phyloP scores from a whole-genome alignment of 2,113 vertebrate species.

The Dicerorhinus sumatrensis region DNA sequence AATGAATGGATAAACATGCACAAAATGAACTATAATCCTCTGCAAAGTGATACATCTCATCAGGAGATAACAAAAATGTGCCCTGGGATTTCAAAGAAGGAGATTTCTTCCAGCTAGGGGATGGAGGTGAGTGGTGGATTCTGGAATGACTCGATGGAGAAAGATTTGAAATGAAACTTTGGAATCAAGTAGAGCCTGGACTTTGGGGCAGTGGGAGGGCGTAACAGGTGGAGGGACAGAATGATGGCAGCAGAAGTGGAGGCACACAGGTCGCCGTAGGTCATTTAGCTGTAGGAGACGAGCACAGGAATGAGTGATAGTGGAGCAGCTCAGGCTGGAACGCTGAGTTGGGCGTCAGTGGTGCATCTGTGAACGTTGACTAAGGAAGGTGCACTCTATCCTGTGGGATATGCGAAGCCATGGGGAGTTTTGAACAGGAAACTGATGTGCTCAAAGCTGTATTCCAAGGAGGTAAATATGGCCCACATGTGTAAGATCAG shows the following conservation, averaged over 20 bases:
- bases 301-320: fast-evolving
- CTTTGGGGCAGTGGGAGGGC: background rate
- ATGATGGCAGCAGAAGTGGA: background rate
- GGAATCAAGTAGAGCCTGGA: background rate
- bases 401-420: background rate
- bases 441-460: background rate
- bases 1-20: background rate
- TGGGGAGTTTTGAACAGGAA: background rate
- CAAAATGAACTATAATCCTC: background rate
- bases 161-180: background rate
- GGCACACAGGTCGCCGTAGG: fast-evolving
- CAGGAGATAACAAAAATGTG: background rate
- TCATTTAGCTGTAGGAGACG: background rate
- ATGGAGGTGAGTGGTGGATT: background rate
- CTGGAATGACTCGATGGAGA: background rate
- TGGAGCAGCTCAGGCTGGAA: background rate
- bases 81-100: background rate
- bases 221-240: background rate
- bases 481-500: background rate
- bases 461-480: background rate
- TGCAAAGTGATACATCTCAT: background rate
- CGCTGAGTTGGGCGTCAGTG: too few species aligned
- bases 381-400: background rate
- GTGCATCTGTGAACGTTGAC: background rate
- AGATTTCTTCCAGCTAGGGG: background rate